phyloP scores from a whole-genome alignment of 2,113 vertebrate genomes.

The Rana temporaria region DNA sequence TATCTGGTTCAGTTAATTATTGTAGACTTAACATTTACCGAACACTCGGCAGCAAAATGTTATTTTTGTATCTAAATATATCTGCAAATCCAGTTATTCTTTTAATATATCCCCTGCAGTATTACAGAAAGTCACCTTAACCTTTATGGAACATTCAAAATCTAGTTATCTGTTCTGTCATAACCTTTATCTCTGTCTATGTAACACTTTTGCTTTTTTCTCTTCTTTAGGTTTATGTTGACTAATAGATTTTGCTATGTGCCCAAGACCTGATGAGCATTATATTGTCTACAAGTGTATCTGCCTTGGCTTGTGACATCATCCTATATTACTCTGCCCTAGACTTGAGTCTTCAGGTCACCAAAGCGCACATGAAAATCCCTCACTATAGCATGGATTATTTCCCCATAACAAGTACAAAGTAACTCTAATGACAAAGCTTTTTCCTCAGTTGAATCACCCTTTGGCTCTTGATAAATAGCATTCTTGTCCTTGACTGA shows the following conservation, averaged over 20 bases:
- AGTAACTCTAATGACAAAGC: slow-evolving; percentile 27
- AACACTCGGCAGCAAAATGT: no score
- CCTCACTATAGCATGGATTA: slow-evolving; percentile 13
- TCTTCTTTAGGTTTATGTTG: no score
- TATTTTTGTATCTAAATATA: no score
- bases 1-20: no score
- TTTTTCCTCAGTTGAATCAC: slow-evolving; percentile 32
- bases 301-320: neutral
- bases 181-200: no score
- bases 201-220: no score
- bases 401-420: slow-evolving; percentile 10
- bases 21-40: no score
- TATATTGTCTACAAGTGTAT: neutral
- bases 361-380: neutral
- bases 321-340: neutral
- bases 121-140: no score
- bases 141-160: no score
- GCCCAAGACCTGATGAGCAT: neutral
- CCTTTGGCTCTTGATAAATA: slow-evolving; percentile 21
- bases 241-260: neutral
- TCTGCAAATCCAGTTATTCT: no score
- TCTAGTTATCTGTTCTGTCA: no score
- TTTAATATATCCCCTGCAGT: no score
- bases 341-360: slow-evolving; percentile 9
- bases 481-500: slow-evolving; percentile 32